Conservation (phyloP, 2,113 vertebrate species). For the Pionites leucogaster region DNA sequence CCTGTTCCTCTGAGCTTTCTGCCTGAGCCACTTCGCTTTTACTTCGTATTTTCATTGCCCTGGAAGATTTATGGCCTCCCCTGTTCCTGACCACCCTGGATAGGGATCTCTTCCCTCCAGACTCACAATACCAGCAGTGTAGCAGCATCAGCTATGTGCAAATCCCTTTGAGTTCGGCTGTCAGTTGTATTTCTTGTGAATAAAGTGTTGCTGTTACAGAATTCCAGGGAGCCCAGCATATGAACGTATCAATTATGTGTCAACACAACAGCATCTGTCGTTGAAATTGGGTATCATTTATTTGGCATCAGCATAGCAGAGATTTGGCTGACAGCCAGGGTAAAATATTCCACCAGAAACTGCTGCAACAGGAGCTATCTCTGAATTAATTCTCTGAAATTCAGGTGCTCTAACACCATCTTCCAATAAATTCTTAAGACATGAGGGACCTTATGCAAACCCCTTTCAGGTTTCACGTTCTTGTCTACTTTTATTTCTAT, state of each 20-base stretch:
- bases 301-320: conserved; percentile 51
- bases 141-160: background rate
- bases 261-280: conserved; percentile 45
- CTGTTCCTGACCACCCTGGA: background rate
- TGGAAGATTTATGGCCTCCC: background rate
- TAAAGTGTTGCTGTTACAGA: conserved; percentile 26
- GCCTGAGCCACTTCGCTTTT: background rate
- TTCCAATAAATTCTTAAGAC: conserved; percentile 1
- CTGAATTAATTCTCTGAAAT: background rate
- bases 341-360: conserved; percentile 38
- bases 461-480: background rate
- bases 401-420: background rate
- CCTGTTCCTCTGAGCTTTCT: background rate
- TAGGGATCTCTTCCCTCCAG: background rate
- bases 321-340: conserved; percentile 45
- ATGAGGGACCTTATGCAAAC: conserved; percentile 8
- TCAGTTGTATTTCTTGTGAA: background rate
- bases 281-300: conserved; percentile 46
- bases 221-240: conserved; percentile 17
- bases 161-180: background rate
- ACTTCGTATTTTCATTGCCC: background rate
- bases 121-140: background rate
- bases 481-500: background rate
- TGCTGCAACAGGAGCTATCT: conserved; percentile 5
- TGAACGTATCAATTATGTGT: conserved; percentile 53